Evolutionary conservation across 2,113 vertebrate genomes (phyloP).

Genomic region (Taxidea taxus): DNA sequence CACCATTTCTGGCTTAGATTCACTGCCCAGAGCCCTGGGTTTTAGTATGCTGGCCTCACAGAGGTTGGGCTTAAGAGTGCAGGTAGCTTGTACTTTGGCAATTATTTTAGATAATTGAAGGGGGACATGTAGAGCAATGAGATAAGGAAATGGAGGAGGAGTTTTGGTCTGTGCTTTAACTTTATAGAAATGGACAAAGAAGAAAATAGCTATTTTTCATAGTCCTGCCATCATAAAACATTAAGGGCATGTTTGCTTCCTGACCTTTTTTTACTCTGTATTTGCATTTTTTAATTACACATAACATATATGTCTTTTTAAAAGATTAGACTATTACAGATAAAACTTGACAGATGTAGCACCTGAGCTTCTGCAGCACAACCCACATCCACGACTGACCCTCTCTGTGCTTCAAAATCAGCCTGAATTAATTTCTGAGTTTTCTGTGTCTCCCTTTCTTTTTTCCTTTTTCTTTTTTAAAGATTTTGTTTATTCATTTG

Average conservation of each 20-base stretch:
- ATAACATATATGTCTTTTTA: not conserved
- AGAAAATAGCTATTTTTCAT: not conserved
- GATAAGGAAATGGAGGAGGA: not conserved
- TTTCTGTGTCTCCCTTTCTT: not conserved
- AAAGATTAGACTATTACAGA: not conserved
- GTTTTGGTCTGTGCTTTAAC: not conserved
- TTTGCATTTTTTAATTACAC: not conserved
- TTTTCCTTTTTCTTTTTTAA: not conserved
- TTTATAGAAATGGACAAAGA: slow-evolving; percentile 13
- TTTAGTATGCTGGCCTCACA: not conserved
- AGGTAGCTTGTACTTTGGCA: not conserved
- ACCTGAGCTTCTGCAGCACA: not conserved
- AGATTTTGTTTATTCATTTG: too few species aligned
- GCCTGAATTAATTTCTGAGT: not conserved
- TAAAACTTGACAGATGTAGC: not conserved
- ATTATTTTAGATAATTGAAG: not conserved
- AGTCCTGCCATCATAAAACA: not conserved
- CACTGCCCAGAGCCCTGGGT: not conserved
- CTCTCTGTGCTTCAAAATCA: not conserved
- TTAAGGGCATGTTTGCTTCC: not conserved
- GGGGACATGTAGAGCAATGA: not conserved
- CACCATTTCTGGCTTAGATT: not conserved
- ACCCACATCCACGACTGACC: not conserved
- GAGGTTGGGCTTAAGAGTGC: not conserved
- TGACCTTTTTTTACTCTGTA: not conserved